These are phyloP conservation scores for Plectrocnemia conspersa DNA, from an alignment of 1,140 invertebrate species.

Conservation along the genomic window DNA sequence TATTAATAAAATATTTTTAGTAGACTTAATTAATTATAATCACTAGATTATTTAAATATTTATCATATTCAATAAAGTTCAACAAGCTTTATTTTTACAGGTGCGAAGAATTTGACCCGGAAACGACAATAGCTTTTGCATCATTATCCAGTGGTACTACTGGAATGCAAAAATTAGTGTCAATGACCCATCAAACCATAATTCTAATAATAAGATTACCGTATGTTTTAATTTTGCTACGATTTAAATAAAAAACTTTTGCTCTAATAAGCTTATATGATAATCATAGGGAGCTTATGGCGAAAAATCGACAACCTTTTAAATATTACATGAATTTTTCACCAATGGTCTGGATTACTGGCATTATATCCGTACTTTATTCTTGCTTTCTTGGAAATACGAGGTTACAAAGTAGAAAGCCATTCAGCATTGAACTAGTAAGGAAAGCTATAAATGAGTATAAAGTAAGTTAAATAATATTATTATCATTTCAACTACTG, in stretches of 20 bases:
- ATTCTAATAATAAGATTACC: neutral
- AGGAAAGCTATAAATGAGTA: slow-evolving; percentile 9
- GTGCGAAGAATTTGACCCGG: slow-evolving; percentile 28
- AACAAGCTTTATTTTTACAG: slow-evolving; percentile 3
- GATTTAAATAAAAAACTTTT: neutral
- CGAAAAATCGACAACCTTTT: neutral
- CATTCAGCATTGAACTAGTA: slow-evolving; percentile 7
- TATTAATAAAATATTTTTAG: too few relatives aligned
- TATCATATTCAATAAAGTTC: neutral
- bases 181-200: slow-evolving; percentile 18
- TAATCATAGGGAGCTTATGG: neutral
- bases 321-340: slow-evolving; percentile 11
- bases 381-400: slow-evolving; percentile 8
- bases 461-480: slow-evolving; percentile 11
- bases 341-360: slow-evolving; percentile 16
- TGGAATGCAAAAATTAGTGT: slow-evolving; percentile 29
- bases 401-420: slow-evolving; percentile 5
- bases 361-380: neutral
- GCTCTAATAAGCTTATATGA: neutral
- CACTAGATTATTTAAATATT: neutral
- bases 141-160: slow-evolving; percentile 30
- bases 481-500: too few relatives aligned
- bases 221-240: neutral
- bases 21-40: too few relatives aligned
- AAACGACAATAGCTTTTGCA: slow-evolving; percentile 20